Evolutionary conservation across 2,113 vertebrate genomes (phyloP).

Genomic region (Talpa occidentalis): DNA sequence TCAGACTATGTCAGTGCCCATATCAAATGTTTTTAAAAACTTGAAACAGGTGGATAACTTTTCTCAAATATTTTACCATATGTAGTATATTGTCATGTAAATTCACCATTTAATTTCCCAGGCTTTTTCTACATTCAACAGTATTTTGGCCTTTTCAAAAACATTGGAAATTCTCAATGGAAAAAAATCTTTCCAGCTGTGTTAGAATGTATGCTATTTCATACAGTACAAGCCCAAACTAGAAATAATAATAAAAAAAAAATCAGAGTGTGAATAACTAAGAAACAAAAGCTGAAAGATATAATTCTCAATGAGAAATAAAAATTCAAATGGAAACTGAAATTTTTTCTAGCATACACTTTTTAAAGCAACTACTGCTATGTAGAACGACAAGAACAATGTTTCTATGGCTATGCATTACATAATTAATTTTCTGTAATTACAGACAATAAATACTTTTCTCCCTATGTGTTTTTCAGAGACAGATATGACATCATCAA

Average conservation of each 20-base stretch:
- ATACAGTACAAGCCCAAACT: neutral
- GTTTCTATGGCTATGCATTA: neutral
- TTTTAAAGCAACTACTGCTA: neutral
- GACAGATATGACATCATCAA: neutral
- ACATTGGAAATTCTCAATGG: neutral
- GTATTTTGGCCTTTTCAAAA: neutral
- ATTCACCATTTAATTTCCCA: neutral
- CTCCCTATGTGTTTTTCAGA: neutral
- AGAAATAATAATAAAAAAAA: neutral
- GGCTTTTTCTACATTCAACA: neutral
- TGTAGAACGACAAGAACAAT: neutral
- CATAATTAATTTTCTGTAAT: slow-evolving; percentile 13
- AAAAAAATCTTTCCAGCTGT: neutral
- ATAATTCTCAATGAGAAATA: neutral
- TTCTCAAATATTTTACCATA: neutral
- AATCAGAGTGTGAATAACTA: neutral
- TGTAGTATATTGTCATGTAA: neutral
- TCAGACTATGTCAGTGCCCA: no score
- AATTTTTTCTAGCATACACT: neutral
- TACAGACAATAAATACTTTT: neutral
- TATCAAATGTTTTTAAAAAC: neutral
- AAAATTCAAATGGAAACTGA: neutral
- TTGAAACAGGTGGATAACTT: neutral
- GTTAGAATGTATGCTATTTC: neutral
- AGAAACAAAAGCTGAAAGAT: neutral